Base-by-base conservation (phyloP, 1,140 invertebrate species). In the Philotrypesis tridentata region DNA sequence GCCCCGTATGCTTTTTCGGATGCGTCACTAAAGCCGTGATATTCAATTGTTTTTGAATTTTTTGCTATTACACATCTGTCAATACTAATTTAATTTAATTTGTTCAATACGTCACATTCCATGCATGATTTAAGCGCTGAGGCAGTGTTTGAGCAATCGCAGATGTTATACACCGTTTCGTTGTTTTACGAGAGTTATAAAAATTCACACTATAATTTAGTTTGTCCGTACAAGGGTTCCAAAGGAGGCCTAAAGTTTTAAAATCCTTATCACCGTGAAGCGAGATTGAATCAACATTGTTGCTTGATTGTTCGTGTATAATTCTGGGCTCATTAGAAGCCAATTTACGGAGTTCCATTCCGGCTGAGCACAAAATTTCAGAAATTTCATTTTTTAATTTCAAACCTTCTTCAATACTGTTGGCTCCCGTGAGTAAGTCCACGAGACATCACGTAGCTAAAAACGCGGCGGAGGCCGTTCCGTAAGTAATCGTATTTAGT, bases 331-430 rank as follows among this genome's bases (percentile, higher is more conserved):
- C 76, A 72, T 90, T 90, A 2, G 89, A 87, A 6, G 85, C 74
- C 89, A 90, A 90, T 82, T 91, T 89, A 23, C 85, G 70, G 25
- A 90, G 65, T 37, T 83, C 55, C 55, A 91, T 90, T 14, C 86
- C n/a, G n/a, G 87, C 88, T 12, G n/a, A n/a, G n/a, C n/a, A n/a
- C n/a, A n/a, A n/a, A n/a, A n/a, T n/a, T n/a, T n/a, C n/a, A n/a
- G n/a, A n/a, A n/a, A n/a, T n/a, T n/a, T n/a, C n/a, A n/a, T n/a
- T n/a, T n/a, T n/a, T n/a, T n/a, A n/a, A n/a, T 33, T 12, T 27
- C 37, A 88, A 61, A 27, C 88, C 80, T 90, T 85, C 77, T 90
- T 82, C n/a, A 89, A 63, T 2, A 85, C n/a, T 86, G 4, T 88
- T 43, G 1, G 82, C 83, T 11, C 82, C 83, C 1, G 84, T 83